These are phyloP conservation scores for Bettongia penicillata DNA, from an alignment of 2,113 vertebrate species.

Conservation along the genomic window DNA sequence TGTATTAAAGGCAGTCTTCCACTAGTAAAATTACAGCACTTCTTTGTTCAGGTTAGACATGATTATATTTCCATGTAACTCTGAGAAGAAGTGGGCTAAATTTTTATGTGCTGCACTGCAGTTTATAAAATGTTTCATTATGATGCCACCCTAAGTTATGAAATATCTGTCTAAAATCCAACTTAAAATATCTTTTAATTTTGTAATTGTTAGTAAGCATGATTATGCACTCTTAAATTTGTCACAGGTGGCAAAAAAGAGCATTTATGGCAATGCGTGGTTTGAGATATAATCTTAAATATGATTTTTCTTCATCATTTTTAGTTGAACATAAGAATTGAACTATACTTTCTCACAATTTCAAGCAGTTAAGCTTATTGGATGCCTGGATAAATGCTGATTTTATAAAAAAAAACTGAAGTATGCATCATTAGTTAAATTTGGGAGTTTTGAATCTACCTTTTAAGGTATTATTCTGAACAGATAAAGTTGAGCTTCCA, in stretches of 20 bases:
- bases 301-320: neutral
- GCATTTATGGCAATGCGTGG: neutral
- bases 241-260: neutral
- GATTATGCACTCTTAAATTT: neutral
- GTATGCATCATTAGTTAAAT: neutral
- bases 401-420: neutral
- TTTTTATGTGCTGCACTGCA: neutral
- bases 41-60: neutral
- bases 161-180: neutral
- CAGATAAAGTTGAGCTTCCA: neutral
- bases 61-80: neutral
- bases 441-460: neutral
- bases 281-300: neutral
- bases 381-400: neutral
- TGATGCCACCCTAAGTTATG: neutral
- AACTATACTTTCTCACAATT: neutral
- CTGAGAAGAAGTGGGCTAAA: neutral
- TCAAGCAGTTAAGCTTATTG: neutral
- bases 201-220: neutral
- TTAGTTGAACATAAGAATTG: neutral
- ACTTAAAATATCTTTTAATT: neutral
- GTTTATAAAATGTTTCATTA: neutral
- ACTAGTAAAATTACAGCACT: neutral
- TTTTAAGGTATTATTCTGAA: neutral
- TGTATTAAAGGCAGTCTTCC: neutral